phyloP scores from a whole-genome alignment of 2,113 vertebrate species.

The Eurypyga helias region DNA sequence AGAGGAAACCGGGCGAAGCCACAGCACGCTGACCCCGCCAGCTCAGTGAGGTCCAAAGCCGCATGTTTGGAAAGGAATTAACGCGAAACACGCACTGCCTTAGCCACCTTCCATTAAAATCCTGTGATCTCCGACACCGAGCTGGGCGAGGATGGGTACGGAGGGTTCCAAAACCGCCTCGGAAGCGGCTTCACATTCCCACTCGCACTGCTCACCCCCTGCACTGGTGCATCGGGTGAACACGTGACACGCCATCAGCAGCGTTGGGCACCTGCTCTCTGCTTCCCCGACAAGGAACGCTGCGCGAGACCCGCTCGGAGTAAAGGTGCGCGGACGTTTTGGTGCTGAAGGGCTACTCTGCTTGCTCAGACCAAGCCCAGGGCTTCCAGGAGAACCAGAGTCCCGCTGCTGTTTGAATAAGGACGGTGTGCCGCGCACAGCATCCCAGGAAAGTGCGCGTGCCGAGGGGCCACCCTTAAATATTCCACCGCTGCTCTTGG shows the following conservation, averaged over 20 bases:
- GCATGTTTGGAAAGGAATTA: background rate
- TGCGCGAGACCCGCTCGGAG: background rate
- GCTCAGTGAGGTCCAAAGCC: background rate
- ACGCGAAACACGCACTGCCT: fast-evolving
- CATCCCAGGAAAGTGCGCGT: fast-evolving
- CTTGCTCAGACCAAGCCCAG: background rate
- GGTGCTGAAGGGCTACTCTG: background rate
- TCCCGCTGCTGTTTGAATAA: background rate
- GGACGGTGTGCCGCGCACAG: fast-evolving
- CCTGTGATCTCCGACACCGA: fast-evolving
- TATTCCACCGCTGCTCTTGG: background rate
- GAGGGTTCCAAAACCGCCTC: background rate
- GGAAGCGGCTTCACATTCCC: too few relatives aligned
- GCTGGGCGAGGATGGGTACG: fast-evolving
- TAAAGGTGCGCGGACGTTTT: fast-evolving
- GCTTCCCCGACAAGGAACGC: background rate
- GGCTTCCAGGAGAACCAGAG: background rate
- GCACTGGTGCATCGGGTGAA: too few relatives aligned
- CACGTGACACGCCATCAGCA: too few relatives aligned
- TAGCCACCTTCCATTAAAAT: too few relatives aligned
- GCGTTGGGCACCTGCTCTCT: too few relatives aligned
- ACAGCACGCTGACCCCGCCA: background rate
- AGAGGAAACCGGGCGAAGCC: too few relatives aligned
- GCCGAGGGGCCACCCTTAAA: background rate
- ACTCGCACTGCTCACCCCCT: fast-evolving